Evolutionary conservation across 2,888 invertebrate genomes (phyloP).

Genomic region (Seladonia tumulorum): DNA sequence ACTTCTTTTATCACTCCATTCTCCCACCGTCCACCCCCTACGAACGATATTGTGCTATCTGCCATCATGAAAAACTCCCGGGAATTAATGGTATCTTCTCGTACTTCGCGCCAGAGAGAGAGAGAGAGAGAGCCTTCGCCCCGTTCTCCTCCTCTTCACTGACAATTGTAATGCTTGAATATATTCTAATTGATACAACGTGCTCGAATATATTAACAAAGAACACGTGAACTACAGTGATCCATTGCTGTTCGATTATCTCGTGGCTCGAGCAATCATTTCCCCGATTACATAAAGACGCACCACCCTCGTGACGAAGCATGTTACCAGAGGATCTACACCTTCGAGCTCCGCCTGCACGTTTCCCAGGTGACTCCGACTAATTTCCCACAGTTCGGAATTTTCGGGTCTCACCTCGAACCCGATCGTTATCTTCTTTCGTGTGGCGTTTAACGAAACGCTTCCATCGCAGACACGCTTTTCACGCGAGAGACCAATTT

Average conservation of each 20-base stretch:
- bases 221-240: neutral
- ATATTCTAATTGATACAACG: neutral
- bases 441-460: neutral
- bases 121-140: neutral
- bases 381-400: constrained; percentile 4
- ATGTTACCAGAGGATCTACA: neutral
- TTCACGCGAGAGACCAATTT: neutral
- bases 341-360: neutral
- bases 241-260: neutral
- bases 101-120: constrained; percentile 37
- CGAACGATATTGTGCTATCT: constrained; percentile 59
- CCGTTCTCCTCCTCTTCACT: neutral
- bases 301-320: neutral
- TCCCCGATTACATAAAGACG: neutral
- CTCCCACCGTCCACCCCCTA: constrained; percentile 18
- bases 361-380: constrained; percentile 6
- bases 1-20: constrained; percentile 55
- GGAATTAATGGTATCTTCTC: constrained; percentile 59
- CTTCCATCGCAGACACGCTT: neutral
- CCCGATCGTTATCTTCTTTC: neutral
- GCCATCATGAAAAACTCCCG: constrained; percentile 49
- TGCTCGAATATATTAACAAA: neutral
- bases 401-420: neutral
- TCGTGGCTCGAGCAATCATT: neutral
- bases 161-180: constrained; percentile 9